Evolutionary conservation across 2,888 invertebrate species (phyloP), one percentile per base, ranked within the genome.

Genomic region (Bombyx huttoni): DNA sequence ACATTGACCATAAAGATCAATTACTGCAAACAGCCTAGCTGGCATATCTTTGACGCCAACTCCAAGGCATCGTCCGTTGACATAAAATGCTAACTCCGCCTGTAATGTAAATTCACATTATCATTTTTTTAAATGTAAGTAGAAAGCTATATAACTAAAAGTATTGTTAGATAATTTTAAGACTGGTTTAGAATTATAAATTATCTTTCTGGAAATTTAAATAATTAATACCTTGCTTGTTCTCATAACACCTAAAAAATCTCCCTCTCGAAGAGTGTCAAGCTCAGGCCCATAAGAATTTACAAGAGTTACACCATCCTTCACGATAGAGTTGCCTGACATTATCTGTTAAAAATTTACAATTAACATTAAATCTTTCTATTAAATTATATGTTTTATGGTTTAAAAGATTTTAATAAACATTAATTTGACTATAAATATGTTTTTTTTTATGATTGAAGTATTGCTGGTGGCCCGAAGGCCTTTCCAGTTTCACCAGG

Each of bases 1-100:
- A 81, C 98, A 98, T 74, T 96, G 96, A 0, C 98, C 98, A 68
- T 97, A 97, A 58, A 98, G 86, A 89, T 98, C 98, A 49, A 98
- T 93, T n/a, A 98, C 96, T 13, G 97, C 97, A 88, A 94, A 98
- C 53, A 98, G 90, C 53, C 91, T 89, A 14, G 89, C 70, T 0
- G 97, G 97, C 60, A 98, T 85, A 61, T 93, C 93, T 61, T 89
- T 90, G 0, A 94, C 96, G 3, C 97, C 98, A 46, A 96, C 90
- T 0, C 98, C 98, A 75, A 97, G 95, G 24, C 96, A 94, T 62
- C 93, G 91, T 1, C 96, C 96, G 78, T 98, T 98, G 13, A 98
- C 91, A 73, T 93, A 97, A 78, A 97, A 97, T 68, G 96, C 91
- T 54, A 98, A 84, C 65, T 96, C 96, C 8, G 94, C 94, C 92